phyloP scores from a whole-genome alignment of 2,113 vertebrate species.

The Gopherus evgoodei region DNA sequence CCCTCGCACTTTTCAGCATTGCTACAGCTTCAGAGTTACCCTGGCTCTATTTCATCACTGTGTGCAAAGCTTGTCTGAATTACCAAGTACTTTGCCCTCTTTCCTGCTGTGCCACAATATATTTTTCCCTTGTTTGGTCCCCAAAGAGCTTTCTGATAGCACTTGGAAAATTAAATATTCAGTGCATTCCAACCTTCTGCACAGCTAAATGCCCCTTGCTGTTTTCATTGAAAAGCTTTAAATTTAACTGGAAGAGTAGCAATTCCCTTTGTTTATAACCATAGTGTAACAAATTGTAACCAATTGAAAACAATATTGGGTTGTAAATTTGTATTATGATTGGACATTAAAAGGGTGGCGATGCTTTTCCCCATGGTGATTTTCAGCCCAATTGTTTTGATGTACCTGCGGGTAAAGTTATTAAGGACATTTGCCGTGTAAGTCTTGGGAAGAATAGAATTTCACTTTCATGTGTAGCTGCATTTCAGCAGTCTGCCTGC shows the following conservation, averaged over 20 bases:
- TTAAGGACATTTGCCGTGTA: conserved; percentile 24
- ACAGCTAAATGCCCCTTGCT: conserved; percentile 58
- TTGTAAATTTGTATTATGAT: conserved; percentile 65
- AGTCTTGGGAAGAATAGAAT: conserved; percentile 27
- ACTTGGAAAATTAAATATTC: conserved; percentile 66
- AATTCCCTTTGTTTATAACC: conserved; percentile 55
- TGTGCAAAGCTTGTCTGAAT: conserved; percentile 22
- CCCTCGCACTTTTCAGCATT: not conserved
- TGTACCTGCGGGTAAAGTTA: conserved; percentile 46
- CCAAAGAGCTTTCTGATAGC: conserved; percentile 42
- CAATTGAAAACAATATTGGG: conserved; percentile 56
- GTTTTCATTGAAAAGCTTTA: conserved; percentile 56
- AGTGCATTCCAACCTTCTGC: conserved; percentile 30
- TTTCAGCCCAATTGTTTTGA: conserved; percentile 52
- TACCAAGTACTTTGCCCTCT: conserved; percentile 22
- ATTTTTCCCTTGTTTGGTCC: conserved; percentile 34
- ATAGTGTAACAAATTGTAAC: conserved; percentile 48
- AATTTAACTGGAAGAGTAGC: conserved; percentile 47
- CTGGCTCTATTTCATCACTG: not conserved
- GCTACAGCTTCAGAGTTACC: not conserved
- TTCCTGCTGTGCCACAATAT: conserved; percentile 41
- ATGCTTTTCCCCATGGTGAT: conserved; percentile 10
- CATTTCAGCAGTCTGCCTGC: conserved; percentile 8
- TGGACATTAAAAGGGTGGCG: conserved; percentile 34
- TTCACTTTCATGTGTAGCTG: conserved; percentile 18